These are phyloP conservation scores for Drosophila funebris DNA, from an alignment of 1,140 invertebrate genomes.

Conservation along the genomic window DNA sequence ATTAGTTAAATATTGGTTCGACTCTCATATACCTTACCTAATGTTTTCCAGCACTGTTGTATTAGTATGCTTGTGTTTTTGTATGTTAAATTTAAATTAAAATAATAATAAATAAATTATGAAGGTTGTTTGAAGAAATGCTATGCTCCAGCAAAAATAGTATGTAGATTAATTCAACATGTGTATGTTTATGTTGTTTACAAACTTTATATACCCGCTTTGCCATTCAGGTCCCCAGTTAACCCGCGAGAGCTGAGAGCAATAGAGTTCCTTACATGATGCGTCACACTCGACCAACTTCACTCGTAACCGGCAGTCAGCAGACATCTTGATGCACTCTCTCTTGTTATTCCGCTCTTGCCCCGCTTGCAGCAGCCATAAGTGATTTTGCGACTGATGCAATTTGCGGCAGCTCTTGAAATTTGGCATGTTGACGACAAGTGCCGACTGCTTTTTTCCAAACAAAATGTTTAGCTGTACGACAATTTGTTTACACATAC, in stretches of 20 bases:
- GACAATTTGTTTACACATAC: slow-evolving; percentile 32
- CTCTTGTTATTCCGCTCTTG: not conserved
- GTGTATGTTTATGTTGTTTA: not conserved
- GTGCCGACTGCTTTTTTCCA: slow-evolving; percentile 8
- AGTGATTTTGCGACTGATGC: slow-evolving; percentile 31
- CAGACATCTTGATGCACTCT: not conserved
- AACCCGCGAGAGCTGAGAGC: slow-evolving; percentile 3
- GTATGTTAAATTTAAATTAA: no score
- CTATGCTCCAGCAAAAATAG: no score
- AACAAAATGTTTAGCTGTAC: slow-evolving; percentile 61
- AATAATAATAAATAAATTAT: no score
- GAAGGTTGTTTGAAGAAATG: no score
- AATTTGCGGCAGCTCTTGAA: slow-evolving; percentile 58
- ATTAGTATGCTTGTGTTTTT: not conserved
- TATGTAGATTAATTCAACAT: not conserved
- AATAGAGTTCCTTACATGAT: not conserved
- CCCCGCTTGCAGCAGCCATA: not conserved
- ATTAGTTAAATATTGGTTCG: not conserved
- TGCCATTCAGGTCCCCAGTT: not conserved
- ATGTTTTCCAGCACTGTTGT: not conserved
- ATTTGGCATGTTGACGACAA: slow-evolving; percentile 53
- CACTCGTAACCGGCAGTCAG: slow-evolving; percentile 9
- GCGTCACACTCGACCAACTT: slow-evolving; percentile 23
- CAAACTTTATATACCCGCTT: not conserved
- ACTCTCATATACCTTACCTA: slow-evolving; percentile 17